Percentiles rank a stretch among this genome's conserved stretches.
phyloP scores from a whole-genome alignment of 2,113 vertebrate species.

The Nibea coibor region DNA sequence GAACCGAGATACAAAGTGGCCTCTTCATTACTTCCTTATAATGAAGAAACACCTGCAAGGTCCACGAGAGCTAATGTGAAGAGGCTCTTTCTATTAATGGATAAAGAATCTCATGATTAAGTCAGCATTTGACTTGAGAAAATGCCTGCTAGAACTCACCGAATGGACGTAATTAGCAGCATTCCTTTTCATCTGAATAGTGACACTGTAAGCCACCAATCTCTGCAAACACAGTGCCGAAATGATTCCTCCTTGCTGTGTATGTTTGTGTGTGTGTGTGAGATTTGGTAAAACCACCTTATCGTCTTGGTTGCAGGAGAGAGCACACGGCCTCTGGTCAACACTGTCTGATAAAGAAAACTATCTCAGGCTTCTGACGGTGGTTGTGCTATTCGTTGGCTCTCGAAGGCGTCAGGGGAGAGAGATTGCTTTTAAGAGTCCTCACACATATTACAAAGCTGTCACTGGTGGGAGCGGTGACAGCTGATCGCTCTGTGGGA shows the following conservation, averaged over 20 bases:
- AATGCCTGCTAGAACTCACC: not conserved
- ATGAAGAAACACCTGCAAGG: constrained; percentile 24
- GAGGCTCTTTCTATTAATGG: constrained; percentile 18
- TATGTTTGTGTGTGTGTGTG: not conserved
- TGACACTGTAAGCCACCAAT: not conserved
- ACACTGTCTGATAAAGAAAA: constrained; percentile 32
- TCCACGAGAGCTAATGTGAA: constrained; percentile 21
- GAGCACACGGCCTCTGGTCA: constrained; percentile 29
- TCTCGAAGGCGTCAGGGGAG: constrained; percentile 28
- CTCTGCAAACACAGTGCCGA: not conserved
- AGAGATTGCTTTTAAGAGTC: constrained; percentile 63
- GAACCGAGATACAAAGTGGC: not conserved
- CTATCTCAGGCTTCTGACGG: constrained; percentile 28
- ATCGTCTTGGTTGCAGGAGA: constrained; percentile 37
- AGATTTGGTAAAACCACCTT: constrained; percentile 27
- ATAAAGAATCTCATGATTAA: constrained; percentile 2
- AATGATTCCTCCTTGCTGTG: constrained; percentile 3
- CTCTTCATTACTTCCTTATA: constrained; percentile 27
- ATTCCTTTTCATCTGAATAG: not conserved
- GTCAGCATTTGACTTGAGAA: not conserved
- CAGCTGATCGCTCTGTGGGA: constrained; percentile 58
- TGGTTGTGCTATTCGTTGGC: constrained; percentile 49
- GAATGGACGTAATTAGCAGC: not conserved
- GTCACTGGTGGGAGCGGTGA: constrained; percentile 56
- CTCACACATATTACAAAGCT: constrained; percentile 59